Percentiles rank a stretch among this genome's conserved stretches.
Conservation (phyloP, 2,888 invertebrate species). For the Ormyrus labotus region DNA sequence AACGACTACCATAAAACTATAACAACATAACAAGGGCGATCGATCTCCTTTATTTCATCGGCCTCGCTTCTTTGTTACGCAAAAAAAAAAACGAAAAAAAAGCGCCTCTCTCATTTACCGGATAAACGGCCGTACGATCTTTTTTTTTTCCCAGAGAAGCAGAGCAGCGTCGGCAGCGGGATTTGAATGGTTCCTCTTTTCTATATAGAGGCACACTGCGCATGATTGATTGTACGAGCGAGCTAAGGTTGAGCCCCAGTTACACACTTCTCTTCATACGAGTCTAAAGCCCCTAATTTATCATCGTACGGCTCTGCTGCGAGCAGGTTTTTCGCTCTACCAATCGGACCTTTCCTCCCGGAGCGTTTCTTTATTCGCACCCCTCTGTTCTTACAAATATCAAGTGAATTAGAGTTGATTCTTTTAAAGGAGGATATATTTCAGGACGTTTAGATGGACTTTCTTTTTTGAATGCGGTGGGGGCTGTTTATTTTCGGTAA, state of each 20-base stretch:
- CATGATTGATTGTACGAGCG: slow-evolving; percentile 71
- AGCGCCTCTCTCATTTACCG: slow-evolving; percentile 10
- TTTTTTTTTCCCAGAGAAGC: slow-evolving; percentile 8
- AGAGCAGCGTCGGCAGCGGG: background rate
- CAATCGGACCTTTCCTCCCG: slow-evolving; percentile 22
- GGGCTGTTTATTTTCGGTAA: too few species aligned
- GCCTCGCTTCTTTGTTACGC: background rate
- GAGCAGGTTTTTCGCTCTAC: slow-evolving; percentile 40
- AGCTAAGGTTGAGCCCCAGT: slow-evolving; percentile 72
- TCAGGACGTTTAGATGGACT: too few species aligned
- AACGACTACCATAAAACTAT: too few species aligned
- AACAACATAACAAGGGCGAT: background rate
- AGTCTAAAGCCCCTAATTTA: slow-evolving; percentile 73
- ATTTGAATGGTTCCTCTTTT: slow-evolving; percentile 61
- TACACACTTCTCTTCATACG: slow-evolving; percentile 74
- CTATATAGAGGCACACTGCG: slow-evolving; percentile 3
- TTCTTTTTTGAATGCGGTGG: too few species aligned
- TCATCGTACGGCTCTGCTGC: slow-evolving; percentile 65
- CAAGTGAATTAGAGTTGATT: too few species aligned
- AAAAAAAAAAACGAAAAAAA: background rate
- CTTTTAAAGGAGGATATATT: too few species aligned
- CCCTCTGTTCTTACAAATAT: background rate
- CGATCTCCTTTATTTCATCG: background rate
- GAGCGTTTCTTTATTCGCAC: slow-evolving; percentile 4
- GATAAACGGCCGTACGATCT: slow-evolving; percentile 40